These are phyloP conservation scores for Amiota minor DNA, from an alignment of 2,888 invertebrate species.

Conservation along the genomic window DNA sequence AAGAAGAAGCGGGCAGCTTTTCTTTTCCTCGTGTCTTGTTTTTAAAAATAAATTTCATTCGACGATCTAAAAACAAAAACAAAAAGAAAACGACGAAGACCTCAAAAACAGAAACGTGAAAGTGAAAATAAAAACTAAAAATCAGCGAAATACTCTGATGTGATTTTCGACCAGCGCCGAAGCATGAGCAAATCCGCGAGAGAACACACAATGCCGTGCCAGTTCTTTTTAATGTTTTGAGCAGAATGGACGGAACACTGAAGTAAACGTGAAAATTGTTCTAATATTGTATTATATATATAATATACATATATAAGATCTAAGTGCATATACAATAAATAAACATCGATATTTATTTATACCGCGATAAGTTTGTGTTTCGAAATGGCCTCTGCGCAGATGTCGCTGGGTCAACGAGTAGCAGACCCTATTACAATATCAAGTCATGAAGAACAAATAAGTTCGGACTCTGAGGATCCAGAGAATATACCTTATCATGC, in stretches of 20 bases:
- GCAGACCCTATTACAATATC: constrained; percentile 34
- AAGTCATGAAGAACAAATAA: constrained; percentile 9
- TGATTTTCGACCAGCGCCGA: neutral
- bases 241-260: neutral
- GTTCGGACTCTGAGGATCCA: constrained; percentile 48
- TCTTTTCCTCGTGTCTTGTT: too few relatives aligned
- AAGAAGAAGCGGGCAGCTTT: too few relatives aligned
- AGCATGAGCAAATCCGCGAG: neutral
- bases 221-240: constrained; percentile 8
- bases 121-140: neutral
- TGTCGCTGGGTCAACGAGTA: constrained; percentile 12
- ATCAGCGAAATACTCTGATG: neutral
- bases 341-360: neutral
- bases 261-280: neutral
- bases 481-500: constrained; percentile 88
- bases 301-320: neutral
- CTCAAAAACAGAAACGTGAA: too few relatives aligned
- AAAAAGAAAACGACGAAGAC: too few relatives aligned
- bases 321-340: neutral
- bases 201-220: neutral
- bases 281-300: neutral
- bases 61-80: too few relatives aligned
- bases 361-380: neutral
- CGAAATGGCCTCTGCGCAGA: constrained; percentile 45
- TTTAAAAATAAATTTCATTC: too few relatives aligned